phyloP scores from a whole-genome alignment of 2,113 vertebrate species.

The Myiagra hebetior region DNA sequence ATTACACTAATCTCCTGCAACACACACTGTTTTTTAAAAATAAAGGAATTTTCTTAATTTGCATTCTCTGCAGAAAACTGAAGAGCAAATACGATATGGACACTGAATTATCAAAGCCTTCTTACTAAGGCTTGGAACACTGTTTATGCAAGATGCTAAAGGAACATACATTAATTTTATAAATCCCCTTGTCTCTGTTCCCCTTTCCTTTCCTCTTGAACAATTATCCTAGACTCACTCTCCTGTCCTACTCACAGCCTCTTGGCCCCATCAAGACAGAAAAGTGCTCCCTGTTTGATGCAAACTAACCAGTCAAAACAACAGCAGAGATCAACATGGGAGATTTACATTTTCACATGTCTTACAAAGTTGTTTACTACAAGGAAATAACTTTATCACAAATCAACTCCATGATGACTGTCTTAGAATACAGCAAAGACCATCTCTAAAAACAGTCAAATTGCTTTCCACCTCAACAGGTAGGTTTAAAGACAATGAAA shows the following conservation, averaged over 20 bases:
- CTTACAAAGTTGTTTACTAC: not conserved
- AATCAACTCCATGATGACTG: not conserved
- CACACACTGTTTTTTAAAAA: not conserved
- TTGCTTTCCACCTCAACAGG: not conserved
- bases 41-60: not conserved
- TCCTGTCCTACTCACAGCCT: not conserved
- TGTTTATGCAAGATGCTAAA: not conserved
- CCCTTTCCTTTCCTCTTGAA: not conserved
- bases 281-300: not conserved
- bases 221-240: not conserved
- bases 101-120: not conserved
- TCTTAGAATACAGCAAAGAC: not conserved
- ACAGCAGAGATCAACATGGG: not conserved
- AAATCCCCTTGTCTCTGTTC: not conserved
- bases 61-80: not conserved
- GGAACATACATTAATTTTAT: not conserved
- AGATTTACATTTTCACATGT: not conserved
- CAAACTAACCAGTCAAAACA: not conserved
- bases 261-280: not conserved
- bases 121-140: not conserved
- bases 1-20: not conserved
- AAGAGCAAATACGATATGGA: not conserved
- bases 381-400: not conserved
- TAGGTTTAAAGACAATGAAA: not conserved
- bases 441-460: not conserved